These are phyloP conservation scores for Colletes latitarsis DNA, from an alignment of 1,140 invertebrate species.

Conservation along the genomic window DNA sequence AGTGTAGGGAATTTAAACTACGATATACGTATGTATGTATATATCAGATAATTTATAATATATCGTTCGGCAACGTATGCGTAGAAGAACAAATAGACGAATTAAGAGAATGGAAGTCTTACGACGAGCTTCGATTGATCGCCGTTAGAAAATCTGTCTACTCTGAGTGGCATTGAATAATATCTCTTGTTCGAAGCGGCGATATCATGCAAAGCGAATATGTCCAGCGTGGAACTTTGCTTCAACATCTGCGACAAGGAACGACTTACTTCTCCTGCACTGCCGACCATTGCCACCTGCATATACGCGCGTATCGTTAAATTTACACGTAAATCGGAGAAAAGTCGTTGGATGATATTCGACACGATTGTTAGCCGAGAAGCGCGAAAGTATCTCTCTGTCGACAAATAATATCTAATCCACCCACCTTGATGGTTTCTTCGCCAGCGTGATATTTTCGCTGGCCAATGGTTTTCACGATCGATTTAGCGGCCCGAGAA, in stretches of 20 bases:
- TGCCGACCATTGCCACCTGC: slow-evolving; percentile 35
- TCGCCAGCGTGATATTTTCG: slow-evolving; percentile 49
- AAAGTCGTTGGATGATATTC: not conserved
- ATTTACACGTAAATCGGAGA: not conserved
- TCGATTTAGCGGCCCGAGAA: slow-evolving; percentile 70
- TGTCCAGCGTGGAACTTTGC: slow-evolving; percentile 21
- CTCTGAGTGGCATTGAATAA: not conserved
- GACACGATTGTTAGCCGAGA: too few species aligned
- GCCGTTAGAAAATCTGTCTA: not conserved
- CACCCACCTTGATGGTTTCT: slow-evolving; percentile 62
- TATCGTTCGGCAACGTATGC: too few species aligned
- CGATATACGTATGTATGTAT: too few species aligned
- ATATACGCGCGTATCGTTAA: not conserved
- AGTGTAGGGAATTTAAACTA: too few species aligned
- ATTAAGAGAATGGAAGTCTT: not conserved
- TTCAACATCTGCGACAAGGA: slow-evolving; percentile 35
- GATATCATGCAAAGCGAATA: slow-evolving; percentile 31
- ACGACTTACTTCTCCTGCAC: slow-evolving; percentile 34
- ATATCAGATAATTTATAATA: too few species aligned
- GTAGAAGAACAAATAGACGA: too few species aligned
- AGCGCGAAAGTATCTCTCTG: not conserved
- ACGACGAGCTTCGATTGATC: not conserved
- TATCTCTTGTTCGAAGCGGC: slow-evolving; percentile 21
- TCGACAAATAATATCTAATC: too few species aligned
- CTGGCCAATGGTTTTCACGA: slow-evolving; percentile 61